Evolutionary conservation across 2,113 vertebrate genomes (phyloP), one percentile per base, ranked within the genome.

Genomic region (Hippocampus comes): DNA sequence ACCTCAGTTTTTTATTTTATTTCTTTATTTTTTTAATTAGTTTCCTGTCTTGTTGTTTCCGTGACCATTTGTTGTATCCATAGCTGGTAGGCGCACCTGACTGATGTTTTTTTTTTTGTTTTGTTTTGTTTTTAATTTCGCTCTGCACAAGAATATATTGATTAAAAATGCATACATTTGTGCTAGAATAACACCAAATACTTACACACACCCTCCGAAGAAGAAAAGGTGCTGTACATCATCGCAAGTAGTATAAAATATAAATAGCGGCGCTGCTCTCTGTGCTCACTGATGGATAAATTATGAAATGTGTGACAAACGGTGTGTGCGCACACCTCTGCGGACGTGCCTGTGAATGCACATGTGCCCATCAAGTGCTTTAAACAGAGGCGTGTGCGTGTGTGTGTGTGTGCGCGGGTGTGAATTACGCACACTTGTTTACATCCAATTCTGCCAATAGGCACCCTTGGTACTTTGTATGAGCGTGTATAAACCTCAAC

Each of bases 1-100:
- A 64, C 78, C 68, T 72, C 59, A 25, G 12, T 78, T 21, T 53
- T 63, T 11, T 46, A 46, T 46, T 46, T 30, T 0, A 12, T 46
- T 14, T 25, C 1, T 12, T 20, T 23, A 25, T 64, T 41, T 72
- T 72, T 38, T 12, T 68, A 57, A 53, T 68, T 68, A 51, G 12
- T 66, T 53, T 68, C 59, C 14, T 66, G 67, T 60, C 56, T 41
- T 82, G 71, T 85, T 70, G 84, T 90, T 88, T 77, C 78, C 79
- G 78, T 81, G 82, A 87, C 86, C 74, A 57, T 80, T 57, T 63
- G 20, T 8, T 82, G 66, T 74, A 84, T 73, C 82, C 77, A 87
- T 84, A 78, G 86, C 68, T 76, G 75, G 67, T 60, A 75, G 76
- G 41, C 14, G 68, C 76, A 59, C 77, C 75, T 70, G 81, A 89